Conservation (phyloP, 2,113 vertebrate genomes). For the Nestor notabilis region DNA sequence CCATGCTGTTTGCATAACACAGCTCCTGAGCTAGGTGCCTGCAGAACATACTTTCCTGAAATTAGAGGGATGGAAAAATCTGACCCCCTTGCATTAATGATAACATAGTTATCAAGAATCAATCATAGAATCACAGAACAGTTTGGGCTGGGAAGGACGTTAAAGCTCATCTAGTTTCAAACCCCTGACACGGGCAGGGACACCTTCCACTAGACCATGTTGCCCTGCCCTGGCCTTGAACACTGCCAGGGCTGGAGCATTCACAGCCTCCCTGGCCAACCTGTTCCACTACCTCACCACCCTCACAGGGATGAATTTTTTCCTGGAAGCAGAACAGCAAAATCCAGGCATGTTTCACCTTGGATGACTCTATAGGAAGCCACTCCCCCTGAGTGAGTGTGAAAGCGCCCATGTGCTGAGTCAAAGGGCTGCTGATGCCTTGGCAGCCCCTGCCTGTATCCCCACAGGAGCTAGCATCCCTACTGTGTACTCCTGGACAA, state of each 20-base stretch:
- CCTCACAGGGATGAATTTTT: neutral
- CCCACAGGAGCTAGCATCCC: neutral
- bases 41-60: fast-evolving
- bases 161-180: neutral
- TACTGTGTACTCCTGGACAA: neutral
- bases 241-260: neutral
- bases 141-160: neutral
- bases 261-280: neutral
- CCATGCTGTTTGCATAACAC: neutral
- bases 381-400: too few species aligned
- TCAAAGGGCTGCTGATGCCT: neutral
- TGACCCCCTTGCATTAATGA: fast-evolving
- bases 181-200: neutral
- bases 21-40: neutral
- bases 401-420: fast-evolving
- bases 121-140: neutral
- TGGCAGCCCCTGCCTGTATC: neutral
- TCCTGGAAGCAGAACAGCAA: neutral
- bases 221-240: neutral
- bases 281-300: neutral
- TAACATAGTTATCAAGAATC: neutral
- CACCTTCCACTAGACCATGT: neutral
- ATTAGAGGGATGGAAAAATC: neutral
- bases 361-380: fast-evolving
- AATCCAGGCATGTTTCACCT: neutral